Base-by-base conservation (phyloP, 2,797 vertebrate species). In the Rhabdophis nuchalis region DNA sequence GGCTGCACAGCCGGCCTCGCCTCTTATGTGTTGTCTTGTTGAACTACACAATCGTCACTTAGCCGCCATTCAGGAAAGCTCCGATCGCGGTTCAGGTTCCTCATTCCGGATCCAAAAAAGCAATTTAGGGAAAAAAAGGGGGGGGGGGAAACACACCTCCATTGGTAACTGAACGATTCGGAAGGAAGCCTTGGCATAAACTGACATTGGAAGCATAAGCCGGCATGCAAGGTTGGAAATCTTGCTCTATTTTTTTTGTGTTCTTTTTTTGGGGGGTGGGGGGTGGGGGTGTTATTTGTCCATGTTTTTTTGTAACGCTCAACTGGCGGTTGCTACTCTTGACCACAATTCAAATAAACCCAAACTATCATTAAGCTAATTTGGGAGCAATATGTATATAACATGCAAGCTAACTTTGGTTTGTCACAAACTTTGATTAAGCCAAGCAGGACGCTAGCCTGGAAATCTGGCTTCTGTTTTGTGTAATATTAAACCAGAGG, bases 101-200 rank as follows among this genome's bases (percentile, higher is more conserved):
- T n/a, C 4, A 13, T 64, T 14, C 61, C n/a, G 29, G 12, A 6
- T 64, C 61, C 85, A 57, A 14, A n/a, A 12, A 50, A 23, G 29
- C 5, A 5, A 29, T 0, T 1, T 0, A 0, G 61, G 61, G 0
- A 7, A 54, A 2, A 36, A n/a, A n/a, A n/a, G n/a, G n/a, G n/a
- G n/a, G 46, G 7, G 46, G 5, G n/a, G 0, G 0, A 18, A 58
- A 2, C 41, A 1, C 0, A 29, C 3, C 58, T 27, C 58, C 4
- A 0, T 5, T 0, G 18, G 56, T 11, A 0, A 1, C 3, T 68
- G n/a, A 29, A 56, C 4, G 9, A 13, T 14, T 13, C 56, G 32
- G 1, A 89, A 46, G 0, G 8, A 9, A n/a, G 87, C 9, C 27
- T 52, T 41, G 41, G 61, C 5, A 13, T 64, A 10, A 0, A 60